Percentiles rank a stretch among this genome's conserved stretches.
Evolutionary conservation across 2,113 vertebrate species (phyloP).

Genomic region (Misgurnus anguillicaudatus): DNA sequence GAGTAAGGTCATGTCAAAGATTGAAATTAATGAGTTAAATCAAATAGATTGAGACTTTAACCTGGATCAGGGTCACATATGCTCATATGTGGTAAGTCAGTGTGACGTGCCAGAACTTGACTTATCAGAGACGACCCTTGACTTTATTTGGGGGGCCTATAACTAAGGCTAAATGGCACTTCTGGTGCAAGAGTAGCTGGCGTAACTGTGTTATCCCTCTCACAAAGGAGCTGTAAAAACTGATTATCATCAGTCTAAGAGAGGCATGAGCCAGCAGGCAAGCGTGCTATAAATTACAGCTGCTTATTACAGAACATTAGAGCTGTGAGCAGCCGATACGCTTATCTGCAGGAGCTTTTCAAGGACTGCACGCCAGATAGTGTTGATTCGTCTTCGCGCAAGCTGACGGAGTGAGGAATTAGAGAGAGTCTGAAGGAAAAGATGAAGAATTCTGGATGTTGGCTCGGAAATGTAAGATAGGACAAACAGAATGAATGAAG

Average conservation of each 20-base stretch:
- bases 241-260: conserved; percentile 58
- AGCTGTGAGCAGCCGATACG: conserved; percentile 55
- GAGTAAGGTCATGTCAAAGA: too few relatives aligned
- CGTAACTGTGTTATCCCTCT: conserved; percentile 15
- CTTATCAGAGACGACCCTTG: conserved; percentile 38
- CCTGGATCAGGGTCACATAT: too few relatives aligned
- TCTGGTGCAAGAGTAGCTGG: conserved; percentile 4
- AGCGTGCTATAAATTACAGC: conserved; percentile 61
- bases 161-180: conserved; percentile 29
- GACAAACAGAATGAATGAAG: neutral
- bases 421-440: conserved; percentile 6
- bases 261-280: conserved; percentile 27
- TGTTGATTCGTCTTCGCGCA: conserved; percentile 26
- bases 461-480: neutral
- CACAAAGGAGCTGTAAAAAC: conserved; percentile 51
- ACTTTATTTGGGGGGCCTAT: conserved; percentile 31
- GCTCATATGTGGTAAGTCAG: neutral
- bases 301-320: conserved; percentile 57
- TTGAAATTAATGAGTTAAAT: too few relatives aligned
- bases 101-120: conserved; percentile 4
- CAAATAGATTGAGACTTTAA: too few relatives aligned
- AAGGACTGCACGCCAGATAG: conserved; percentile 56
- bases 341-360: conserved; percentile 61
- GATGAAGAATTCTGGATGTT: neutral
- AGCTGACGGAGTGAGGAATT: neutral